These are phyloP conservation scores for Sprattus sprattus DNA, from an alignment of 2,113 vertebrate genomes.

Conservation along the genomic window DNA sequence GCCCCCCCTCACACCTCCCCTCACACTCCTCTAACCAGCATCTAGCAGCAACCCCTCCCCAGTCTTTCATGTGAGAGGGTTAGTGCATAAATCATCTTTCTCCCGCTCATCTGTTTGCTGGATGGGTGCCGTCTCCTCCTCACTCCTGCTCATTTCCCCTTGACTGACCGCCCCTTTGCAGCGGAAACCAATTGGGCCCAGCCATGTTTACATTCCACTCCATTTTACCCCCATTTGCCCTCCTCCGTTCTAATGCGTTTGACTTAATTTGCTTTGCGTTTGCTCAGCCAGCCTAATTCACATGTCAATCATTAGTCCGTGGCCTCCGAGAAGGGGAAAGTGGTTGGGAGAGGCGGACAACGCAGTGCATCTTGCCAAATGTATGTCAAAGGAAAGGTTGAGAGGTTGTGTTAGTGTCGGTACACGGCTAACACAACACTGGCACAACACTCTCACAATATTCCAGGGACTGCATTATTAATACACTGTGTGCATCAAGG, in stretches of 20 bases:
- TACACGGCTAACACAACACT: background rate
- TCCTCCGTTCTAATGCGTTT: background rate
- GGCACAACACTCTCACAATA: background rate
- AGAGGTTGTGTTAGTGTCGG: background rate
- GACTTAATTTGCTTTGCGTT: background rate
- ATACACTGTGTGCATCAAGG: background rate
- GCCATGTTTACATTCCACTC: background rate
- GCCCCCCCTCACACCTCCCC: background rate
- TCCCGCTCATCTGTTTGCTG: background rate
- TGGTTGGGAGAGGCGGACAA: background rate
- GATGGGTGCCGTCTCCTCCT: background rate
- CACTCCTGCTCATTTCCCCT: background rate
- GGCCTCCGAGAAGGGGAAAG: background rate
- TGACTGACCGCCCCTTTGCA: background rate
- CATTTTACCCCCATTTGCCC: slow-evolving; percentile 2
- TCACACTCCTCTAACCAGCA: background rate
- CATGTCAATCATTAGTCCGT: background rate
- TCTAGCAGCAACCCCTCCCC: background rate
- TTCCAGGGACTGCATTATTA: background rate
- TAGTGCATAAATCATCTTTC: background rate
- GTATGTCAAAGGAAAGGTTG: background rate
- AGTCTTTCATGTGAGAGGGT: background rate
- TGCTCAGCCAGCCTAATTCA: background rate
- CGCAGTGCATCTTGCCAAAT: background rate
- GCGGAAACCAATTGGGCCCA: background rate